A percentile compares a stretch with the other conserved stretches of the same genome.
Evolutionary conservation across 2,888 invertebrate species (phyloP).

Genomic region (Zeuzera pyrina): DNA sequence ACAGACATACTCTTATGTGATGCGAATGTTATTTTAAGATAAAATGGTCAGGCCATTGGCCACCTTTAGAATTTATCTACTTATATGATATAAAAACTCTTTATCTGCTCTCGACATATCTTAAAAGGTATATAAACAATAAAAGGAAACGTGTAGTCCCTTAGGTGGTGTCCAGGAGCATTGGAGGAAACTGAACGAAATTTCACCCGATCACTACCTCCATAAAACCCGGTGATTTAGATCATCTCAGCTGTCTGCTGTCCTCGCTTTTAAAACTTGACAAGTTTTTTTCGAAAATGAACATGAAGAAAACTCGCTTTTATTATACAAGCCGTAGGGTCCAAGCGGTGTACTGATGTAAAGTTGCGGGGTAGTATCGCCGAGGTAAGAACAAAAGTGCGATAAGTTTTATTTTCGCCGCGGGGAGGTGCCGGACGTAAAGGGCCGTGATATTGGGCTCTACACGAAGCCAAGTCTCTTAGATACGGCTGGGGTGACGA

Average conservation of each 20-base stretch:
- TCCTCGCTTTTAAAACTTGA: slow-evolving; percentile 24
- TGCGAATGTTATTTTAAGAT: too few relatives aligned
- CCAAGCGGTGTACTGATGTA: slow-evolving; percentile 4
- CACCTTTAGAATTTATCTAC: too few relatives aligned
- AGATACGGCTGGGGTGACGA: slow-evolving; percentile 10
- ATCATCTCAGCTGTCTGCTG: slow-evolving; percentile 46
- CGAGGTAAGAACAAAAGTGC: slow-evolving; percentile 35
- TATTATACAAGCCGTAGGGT: slow-evolving; percentile 12
- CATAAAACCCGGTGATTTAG: slow-evolving; percentile 59
- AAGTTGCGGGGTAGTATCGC: slow-evolving; percentile 17
- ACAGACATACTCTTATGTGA: too few relatives aligned
- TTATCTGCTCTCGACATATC: too few relatives aligned
- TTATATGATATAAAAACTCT: too few relatives aligned
- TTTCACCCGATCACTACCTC: slow-evolving; percentile 29
- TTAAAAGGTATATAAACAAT: too few relatives aligned
- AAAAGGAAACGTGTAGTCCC: too few relatives aligned
- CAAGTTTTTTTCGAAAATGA: slow-evolving; percentile 12
- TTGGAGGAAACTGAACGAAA: slow-evolving; percentile 20
- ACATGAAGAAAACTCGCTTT: slow-evolving; percentile 9
- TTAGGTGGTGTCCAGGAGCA: slow-evolving; percentile 14
- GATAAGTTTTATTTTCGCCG: slow-evolving; percentile 52
- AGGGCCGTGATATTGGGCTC: slow-evolving; percentile 19
- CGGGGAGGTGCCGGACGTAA: slow-evolving; percentile 25
- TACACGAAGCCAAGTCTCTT: slow-evolving; percentile 15
- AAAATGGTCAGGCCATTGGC: too few relatives aligned